Percentiles rank a stretch among this genome's conserved stretches.
Conservation (phyloP, 2,113 vertebrate species). For the Oenanthe oenanthe region DNA sequence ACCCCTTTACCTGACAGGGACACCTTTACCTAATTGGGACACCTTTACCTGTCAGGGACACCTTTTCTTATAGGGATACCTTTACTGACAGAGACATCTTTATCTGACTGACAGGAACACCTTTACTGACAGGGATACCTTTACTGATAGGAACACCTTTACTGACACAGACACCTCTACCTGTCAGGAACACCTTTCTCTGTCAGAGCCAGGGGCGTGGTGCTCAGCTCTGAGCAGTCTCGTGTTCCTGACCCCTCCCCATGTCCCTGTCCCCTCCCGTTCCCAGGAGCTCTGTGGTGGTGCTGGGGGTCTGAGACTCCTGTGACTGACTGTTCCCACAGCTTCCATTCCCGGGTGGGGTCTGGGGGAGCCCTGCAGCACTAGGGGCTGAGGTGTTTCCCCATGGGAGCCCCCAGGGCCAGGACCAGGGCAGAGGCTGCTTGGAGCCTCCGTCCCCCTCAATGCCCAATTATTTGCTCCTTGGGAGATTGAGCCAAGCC, state of each 20-base stretch:
- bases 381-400: neutral
- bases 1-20: too few relatives aligned
- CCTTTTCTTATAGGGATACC: too few relatives aligned
- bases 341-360: rapidly evolving
- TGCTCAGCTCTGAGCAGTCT: neutral
- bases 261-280: neutral
- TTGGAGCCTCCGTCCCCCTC: neutral
- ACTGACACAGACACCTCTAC: too few relatives aligned
- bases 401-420: neutral
- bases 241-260: too few relatives aligned
- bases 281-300: neutral
- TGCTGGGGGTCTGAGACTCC: neutral
- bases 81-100: too few relatives aligned
- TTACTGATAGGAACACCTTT: too few relatives aligned
- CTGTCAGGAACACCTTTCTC: neutral
- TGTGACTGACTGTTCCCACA: neutral
- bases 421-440: neutral
- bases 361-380: neutral
- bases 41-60: too few relatives aligned
- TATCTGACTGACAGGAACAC: too few relatives aligned
- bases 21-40: too few relatives aligned
- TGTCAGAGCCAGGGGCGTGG: neutral
- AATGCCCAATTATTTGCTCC: neutral
- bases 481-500: neutral
- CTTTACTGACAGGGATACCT: too few relatives aligned